Evolutionary conservation across 2,888 invertebrate species (phyloP), one percentile per base, ranked within the genome.

Genomic region (Epicampocera succincta): DNA sequence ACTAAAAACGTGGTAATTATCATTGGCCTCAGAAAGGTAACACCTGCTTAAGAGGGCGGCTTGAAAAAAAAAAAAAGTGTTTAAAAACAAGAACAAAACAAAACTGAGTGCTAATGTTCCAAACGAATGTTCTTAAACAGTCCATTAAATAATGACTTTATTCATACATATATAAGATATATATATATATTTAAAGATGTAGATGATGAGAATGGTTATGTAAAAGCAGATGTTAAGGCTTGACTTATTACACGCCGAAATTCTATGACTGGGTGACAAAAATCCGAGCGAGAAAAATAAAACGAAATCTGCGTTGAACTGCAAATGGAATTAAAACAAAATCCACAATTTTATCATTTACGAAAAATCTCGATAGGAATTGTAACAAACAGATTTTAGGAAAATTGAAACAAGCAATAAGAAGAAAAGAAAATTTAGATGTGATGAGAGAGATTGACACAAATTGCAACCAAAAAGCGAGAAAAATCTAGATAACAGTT

Each of bases 401-500:
- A 72, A 76, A 75, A 80, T 60, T 78, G 66, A 73, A 69, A 75
- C 76, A 65, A 66, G 33, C 25, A 19, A 21, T 11, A 9, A 44
- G 13, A 19, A 52, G 8, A n/a, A 40, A 15, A 21, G 3, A 40
- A 66, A 71, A 48, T 15, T 44, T 44, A 80, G 69, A 83, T 83
- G 69, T 71, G 80, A 73, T 71, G 63, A 63, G 58, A 73, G 65
- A 74, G 73, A 80, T 78, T 77, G 80, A 83, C 76, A 83, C 77
- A 85, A 85, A 84, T 82, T 84, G 84, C 83, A 83, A 83, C 83
- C 84, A 85, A 86, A 78, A 86, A 85, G 86, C 85, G 85, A 85
- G 85, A 86, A 85, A 71, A 85, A 88, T 86, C 88, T 86, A 85
- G 88, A 88, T 88, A 88, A 87, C 79, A 74, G 15, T 19, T 72